Conservation (phyloP, 2,113 vertebrate genomes). For the Spea bombifrons region DNA sequence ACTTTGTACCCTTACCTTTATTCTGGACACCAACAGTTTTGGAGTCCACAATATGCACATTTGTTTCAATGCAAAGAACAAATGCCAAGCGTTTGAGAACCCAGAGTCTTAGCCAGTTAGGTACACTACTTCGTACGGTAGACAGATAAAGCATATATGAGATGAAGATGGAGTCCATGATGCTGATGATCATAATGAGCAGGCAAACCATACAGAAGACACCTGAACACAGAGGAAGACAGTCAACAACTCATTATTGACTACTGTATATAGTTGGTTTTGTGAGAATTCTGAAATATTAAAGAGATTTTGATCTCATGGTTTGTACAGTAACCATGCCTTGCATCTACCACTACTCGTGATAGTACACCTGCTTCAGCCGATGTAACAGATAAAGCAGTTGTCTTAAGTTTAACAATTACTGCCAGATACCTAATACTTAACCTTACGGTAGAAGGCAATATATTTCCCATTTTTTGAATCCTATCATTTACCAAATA, state of each 20-base stretch:
- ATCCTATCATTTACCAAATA: too few relatives aligned
- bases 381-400: too few relatives aligned
- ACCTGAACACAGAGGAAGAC: slow-evolving; percentile 1
- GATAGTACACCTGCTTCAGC: too few relatives aligned
- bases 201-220: slow-evolving; percentile 42
- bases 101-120: slow-evolving; percentile 26
- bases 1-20: neutral
- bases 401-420: too few relatives aligned
- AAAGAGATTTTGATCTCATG: too few relatives aligned
- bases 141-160: slow-evolving; percentile 37
- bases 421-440: too few relatives aligned
- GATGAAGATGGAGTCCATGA: slow-evolving; percentile 43
- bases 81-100: slow-evolving; percentile 25
- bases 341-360: too few relatives aligned
- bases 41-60: neutral
- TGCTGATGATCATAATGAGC: slow-evolving; percentile 37
- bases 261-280: too few relatives aligned
- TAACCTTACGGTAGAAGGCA: too few relatives aligned
- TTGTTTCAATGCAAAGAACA: slow-evolving; percentile 9
- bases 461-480: too few relatives aligned
- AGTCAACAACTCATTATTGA: neutral
- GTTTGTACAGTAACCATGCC: too few relatives aligned
- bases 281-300: too few relatives aligned
- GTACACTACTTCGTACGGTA: slow-evolving; percentile 15
- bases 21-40: neutral